A percentile compares a stretch with the other conserved stretches of the same genome.
These are phyloP conservation scores for Mugil cephalus DNA, from an alignment of 2,113 vertebrate genomes.

Conservation along the genomic window DNA sequence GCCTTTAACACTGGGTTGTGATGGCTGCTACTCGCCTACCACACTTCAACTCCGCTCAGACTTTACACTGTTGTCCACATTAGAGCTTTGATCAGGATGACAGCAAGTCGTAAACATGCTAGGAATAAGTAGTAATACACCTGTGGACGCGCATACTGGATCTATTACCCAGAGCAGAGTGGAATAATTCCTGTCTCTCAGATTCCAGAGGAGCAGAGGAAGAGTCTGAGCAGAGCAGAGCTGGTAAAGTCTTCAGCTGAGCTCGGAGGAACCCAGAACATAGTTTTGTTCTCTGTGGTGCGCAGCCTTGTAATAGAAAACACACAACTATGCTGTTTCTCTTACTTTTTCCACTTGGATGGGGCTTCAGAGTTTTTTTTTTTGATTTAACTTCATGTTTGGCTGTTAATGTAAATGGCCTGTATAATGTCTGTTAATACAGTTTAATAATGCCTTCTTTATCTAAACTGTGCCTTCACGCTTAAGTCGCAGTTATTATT, in stretches of 20 bases:
- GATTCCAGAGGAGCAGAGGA: conserved; percentile 43
- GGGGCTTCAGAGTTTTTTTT: neutral
- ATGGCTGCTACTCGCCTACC: neutral
- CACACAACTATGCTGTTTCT: conserved; percentile 39
- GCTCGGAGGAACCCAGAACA: conserved; percentile 65
- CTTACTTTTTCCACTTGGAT: conserved; percentile 12
- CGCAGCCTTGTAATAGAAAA: conserved; percentile 70
- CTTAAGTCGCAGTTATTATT: neutral
- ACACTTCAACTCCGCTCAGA: neutral
- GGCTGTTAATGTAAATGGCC: neutral
- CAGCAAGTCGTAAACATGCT: conserved; percentile 7
- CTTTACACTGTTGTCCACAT: conserved; percentile 12
- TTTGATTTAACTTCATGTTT: neutral
- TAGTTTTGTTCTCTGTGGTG: conserved; percentile 55
- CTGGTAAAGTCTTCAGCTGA: conserved; percentile 68
- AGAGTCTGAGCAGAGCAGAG: conserved; percentile 43
- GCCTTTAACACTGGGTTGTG: conserved; percentile 2
- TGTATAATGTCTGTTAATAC: neutral
- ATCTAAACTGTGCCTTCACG: neutral
- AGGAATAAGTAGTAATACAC: conserved; percentile 33
- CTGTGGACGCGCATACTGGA: conserved; percentile 16
- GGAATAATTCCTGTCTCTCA: conserved; percentile 36
- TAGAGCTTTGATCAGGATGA: conserved; percentile 7
- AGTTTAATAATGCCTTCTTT: no score
- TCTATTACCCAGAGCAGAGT: conserved; percentile 28